A percentile compares a stretch with the other conserved stretches of the same genome.
These are phyloP conservation scores for Todus mexicanus DNA, from an alignment of 2,797 vertebrate species.

Conservation along the genomic window DNA sequence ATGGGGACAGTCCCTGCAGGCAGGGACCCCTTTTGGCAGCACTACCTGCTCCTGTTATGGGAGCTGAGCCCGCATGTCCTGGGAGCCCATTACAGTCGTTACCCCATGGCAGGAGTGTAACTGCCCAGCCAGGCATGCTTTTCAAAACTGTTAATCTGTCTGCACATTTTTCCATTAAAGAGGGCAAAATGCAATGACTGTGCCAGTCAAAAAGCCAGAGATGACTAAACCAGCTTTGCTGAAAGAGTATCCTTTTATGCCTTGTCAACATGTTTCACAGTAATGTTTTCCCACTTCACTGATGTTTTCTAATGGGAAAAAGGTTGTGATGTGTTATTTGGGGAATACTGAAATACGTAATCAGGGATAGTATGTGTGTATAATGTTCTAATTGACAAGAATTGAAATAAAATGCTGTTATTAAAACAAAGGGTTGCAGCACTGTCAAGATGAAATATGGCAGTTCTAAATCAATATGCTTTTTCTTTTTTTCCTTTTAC, in stretches of 20 bases:
- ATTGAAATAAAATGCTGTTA: not conserved
- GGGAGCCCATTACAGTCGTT: fast-evolving
- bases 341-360: not conserved
- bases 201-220: not conserved
- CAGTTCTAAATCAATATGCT: not conserved
- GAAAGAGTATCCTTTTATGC: not conserved
- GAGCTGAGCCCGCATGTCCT: not conserved
- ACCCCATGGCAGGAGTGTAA: fast-evolving
- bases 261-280: not conserved
- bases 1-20: not conserved
- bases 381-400: constrained; percentile 15
- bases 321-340: not conserved
- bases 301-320: not conserved
- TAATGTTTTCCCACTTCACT: not conserved
- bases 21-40: not conserved
- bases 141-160: not conserved
- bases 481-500: not conserved
- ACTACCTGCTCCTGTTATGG: fast-evolving
- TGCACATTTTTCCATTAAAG: not conserved
- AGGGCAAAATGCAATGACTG: not conserved
- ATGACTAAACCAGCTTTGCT: not conserved
- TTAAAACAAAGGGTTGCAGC: not conserved
- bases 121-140: not conserved
- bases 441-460: not conserved
- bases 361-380: not conserved